Conservation (phyloP, 2,113 vertebrate species). For the Hemichromis elongatus region DNA sequence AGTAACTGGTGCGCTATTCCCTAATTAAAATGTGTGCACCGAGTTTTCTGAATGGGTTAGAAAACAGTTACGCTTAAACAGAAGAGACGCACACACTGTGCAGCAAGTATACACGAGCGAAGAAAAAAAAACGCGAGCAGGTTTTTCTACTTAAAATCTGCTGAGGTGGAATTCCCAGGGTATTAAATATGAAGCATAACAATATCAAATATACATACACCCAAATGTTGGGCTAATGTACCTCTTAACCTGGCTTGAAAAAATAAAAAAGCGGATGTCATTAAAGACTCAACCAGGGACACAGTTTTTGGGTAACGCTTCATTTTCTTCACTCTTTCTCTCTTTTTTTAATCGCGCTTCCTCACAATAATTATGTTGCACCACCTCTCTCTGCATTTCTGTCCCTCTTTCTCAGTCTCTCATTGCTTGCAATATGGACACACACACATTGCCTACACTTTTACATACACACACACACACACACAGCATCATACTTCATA, state of each 20-base stretch:
- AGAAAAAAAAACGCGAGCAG: constrained; percentile 36
- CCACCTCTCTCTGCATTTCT: not conserved
- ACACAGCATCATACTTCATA: constrained; percentile 54
- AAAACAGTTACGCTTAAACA: not conserved
- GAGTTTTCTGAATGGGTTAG: not conserved
- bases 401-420: not conserved
- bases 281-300: not conserved
- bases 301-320: not conserved
- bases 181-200: constrained; percentile 55
- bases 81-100: not conserved
- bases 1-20: not conserved
- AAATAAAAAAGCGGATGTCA: not conserved
- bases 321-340: not conserved
- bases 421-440: not conserved
- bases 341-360: not conserved
- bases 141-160: constrained; percentile 48
- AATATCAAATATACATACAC: constrained; percentile 61
- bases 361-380: constrained; percentile 1
- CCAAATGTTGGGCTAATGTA: constrained; percentile 44
- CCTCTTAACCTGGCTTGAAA: constrained; percentile 36
- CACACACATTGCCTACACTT: not conserved
- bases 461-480: not conserved
- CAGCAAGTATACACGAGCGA: constrained; percentile 9
- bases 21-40: constrained; percentile 10
- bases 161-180: constrained; percentile 30